Evolutionary conservation across 2,113 vertebrate genomes (phyloP), one percentile per base, ranked within the genome.

Genomic region (Labeo catla): DNA sequence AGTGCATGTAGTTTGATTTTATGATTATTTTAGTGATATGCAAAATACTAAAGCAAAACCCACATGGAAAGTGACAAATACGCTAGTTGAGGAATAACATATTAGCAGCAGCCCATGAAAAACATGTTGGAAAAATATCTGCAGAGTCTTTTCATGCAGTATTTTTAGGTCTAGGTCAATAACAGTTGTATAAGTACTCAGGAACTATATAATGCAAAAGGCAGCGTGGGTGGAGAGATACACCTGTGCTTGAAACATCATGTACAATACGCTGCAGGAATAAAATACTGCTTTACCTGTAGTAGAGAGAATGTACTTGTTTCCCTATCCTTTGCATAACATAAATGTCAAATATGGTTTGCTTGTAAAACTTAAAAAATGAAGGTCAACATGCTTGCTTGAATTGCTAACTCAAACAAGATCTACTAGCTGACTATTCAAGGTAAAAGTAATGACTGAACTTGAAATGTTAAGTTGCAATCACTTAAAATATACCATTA

Each of bases 41-140:
- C 36, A 19, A 70, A 70, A 43, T 19, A 43, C 68, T 72, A 10
- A 43, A 72, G 39, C 19, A 72, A 72, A 72, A 45, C 4, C 68
- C 2, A 5, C 9, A 9, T 34, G 21, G 43, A 74, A 74, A n/a
- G 8, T 39, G 12, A n/a, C 19, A 47, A 45, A 11, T 19, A 72
- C 45, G 19, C 9, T 45, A 6, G 21, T 3, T 3, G 6, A 49
- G 21, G 21, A 72, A 74, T 49, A 49, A 12, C 10, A 74, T 49
- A 49, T 23, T 74, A 23, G n/a, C 63, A 66, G 6, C 23, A 59
- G 94, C 86, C 47, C 36, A 76, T 43, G 49, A 54, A 52, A 76
- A 76, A 28, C 49, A 52, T 12, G 47, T 76, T n/a, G 50, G 50
- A 28, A 50, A 49, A 74, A 36, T 59, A 39, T 57, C 50, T 78